Percentiles rank a stretch among this genome's conserved stretches.
These are phyloP conservation scores for Anoplophora glabripennis DNA, from an alignment of 1,140 invertebrate species.

Conservation along the genomic window DNA sequence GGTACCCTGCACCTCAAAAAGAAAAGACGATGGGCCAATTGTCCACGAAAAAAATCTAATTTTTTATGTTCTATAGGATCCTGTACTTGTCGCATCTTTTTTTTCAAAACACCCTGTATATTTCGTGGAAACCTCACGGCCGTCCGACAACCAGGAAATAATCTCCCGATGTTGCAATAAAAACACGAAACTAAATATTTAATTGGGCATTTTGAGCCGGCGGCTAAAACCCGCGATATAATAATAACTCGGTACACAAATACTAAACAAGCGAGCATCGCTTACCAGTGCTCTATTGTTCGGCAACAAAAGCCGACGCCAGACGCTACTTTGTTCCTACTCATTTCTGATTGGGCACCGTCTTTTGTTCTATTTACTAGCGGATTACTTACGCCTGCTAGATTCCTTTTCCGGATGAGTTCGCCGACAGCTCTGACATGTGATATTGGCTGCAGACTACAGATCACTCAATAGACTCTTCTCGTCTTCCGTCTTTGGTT, in stretches of 20 bases:
- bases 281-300: slow-evolving; percentile 40
- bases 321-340: slow-evolving; percentile 42
- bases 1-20: too few species aligned
- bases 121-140: too few species aligned
- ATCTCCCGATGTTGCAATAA: slow-evolving; percentile 4
- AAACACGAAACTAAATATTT: slow-evolving; percentile 42
- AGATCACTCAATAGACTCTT: background rate
- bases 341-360: slow-evolving; percentile 38
- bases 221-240: slow-evolving; percentile 35
- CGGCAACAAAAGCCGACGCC: slow-evolving; percentile 41
- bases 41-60: too few species aligned
- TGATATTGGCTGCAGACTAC: background rate
- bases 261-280: slow-evolving; percentile 42
- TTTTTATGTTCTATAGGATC: too few species aligned
- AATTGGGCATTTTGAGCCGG: slow-evolving; percentile 38
- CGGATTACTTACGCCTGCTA: slow-evolving; percentile 40
- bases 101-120: too few species aligned
- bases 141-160: too few species aligned
- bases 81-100: too few species aligned
- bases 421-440: background rate
- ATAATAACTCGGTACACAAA: slow-evolving; percentile 40
- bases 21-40: too few species aligned
- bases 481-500: background rate
- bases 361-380: slow-evolving; percentile 43
- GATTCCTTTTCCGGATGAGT: slow-evolving; percentile 14